phyloP scores from a whole-genome alignment of 2,888 invertebrate genomes.

The Aromia moschata region DNA sequence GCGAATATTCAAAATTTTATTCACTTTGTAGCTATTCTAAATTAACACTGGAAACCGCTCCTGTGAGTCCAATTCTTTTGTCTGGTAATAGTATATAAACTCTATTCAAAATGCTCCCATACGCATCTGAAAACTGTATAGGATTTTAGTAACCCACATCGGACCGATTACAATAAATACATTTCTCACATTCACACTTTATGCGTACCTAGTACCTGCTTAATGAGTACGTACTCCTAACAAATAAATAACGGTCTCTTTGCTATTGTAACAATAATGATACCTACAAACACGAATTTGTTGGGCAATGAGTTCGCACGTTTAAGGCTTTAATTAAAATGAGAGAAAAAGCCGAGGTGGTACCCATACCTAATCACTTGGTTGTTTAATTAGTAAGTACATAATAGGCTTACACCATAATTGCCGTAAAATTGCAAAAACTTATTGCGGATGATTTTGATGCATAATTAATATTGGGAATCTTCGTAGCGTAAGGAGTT shows the following conservation, averaged over 20 bases:
- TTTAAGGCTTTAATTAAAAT: slow-evolving; percentile 7
- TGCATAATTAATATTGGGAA: not conserved
- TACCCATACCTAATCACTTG: not conserved
- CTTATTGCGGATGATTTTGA: not conserved
- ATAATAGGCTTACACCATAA: not conserved
- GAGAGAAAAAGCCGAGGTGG: not conserved
- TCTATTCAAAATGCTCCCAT: not conserved
- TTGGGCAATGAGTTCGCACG: slow-evolving; percentile 10
- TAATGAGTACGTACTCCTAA: too few relatives aligned
- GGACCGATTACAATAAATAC: too few relatives aligned
- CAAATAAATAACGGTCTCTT: not conserved
- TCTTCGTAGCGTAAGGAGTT: not conserved
- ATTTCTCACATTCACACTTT: too few relatives aligned
- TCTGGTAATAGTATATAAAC: not conserved
- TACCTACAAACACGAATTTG: not conserved
- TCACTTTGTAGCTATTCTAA: too few relatives aligned
- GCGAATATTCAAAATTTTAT: too few relatives aligned
- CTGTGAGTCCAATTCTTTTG: too few relatives aligned
- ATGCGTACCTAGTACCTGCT: too few relatives aligned
- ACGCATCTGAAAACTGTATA: not conserved
- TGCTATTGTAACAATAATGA: not conserved
- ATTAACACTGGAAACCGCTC: too few relatives aligned
- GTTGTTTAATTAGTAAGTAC: slow-evolving; percentile 1
- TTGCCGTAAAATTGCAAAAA: not conserved
- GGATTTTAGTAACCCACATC: too few relatives aligned